Evolutionary conservation across 2,113 vertebrate species (phyloP).

Genomic region (Macrotus californicus): DNA sequence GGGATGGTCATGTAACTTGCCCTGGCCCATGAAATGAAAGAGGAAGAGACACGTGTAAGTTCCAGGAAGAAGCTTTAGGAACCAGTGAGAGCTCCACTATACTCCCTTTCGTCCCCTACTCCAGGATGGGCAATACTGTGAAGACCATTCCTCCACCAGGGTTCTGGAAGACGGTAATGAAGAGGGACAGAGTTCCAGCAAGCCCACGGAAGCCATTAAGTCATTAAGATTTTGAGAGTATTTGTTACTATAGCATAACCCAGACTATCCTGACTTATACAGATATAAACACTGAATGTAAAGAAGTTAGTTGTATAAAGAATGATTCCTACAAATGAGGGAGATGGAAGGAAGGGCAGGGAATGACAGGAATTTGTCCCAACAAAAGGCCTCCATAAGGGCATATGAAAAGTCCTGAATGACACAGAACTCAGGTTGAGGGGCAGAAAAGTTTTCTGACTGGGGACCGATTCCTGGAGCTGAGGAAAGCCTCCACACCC

Average conservation of each 20-base stretch:
- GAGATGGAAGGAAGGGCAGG: neutral
- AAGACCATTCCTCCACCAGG: neutral
- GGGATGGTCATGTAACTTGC: neutral
- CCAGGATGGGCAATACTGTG: neutral
- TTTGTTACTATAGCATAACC: neutral
- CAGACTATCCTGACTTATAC: neutral
- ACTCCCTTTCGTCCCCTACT: neutral
- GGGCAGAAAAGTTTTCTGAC: neutral
- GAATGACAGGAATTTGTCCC: neutral
- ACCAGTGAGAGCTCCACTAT: neutral
- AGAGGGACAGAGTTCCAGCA: neutral
- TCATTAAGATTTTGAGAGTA: neutral
- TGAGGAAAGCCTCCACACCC: neutral
- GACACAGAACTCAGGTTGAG: neutral
- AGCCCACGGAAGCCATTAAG: neutral
- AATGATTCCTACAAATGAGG: neutral
- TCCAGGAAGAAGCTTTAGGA: neutral
- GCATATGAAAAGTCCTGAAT: neutral
- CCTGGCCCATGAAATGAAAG: neutral
- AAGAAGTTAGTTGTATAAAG: neutral
- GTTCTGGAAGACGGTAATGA: neutral
- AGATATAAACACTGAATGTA: neutral
- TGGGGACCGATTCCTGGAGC: neutral
- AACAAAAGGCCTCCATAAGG: neutral
- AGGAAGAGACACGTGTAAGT: neutral